These are phyloP conservation scores for Ceriagrion tenellum DNA, from an alignment of 2,888 invertebrate species.

Conservation along the genomic window DNA sequence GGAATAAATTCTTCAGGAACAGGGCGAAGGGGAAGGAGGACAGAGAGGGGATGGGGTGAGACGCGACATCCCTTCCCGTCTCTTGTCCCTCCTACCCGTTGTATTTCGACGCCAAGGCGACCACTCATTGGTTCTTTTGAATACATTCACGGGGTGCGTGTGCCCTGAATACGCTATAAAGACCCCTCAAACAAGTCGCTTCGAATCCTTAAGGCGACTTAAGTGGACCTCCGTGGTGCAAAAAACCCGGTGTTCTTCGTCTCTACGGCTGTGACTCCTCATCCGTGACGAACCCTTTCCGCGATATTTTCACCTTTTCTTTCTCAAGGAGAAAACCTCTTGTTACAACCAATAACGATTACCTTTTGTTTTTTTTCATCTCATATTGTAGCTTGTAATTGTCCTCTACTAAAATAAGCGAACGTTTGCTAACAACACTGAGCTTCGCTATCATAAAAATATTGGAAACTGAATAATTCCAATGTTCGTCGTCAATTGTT, in stretches of 20 bases:
- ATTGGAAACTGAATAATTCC: too few species aligned
- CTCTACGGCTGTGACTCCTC: not conserved
- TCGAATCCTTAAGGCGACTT: not conserved
- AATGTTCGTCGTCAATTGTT: too few species aligned
- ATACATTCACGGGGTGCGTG: slow-evolving; percentile 1
- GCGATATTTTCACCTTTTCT: slow-evolving; percentile 9
- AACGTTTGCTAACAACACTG: too few species aligned
- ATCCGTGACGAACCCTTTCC: not conserved
- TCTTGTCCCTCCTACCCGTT: not conserved
- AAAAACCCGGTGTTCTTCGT: not conserved
- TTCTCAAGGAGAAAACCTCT: not conserved
- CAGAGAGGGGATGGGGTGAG: not conserved
- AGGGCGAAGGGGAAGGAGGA: not conserved
- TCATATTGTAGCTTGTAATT: too few species aligned
- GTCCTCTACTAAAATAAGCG: too few species aligned
- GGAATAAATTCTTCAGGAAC: slow-evolving; percentile 18
- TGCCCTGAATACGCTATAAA: slow-evolving; percentile 18
- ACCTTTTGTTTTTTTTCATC: not conserved
- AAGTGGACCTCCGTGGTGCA: not conserved
- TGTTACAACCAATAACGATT: not conserved
- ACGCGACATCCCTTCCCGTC: not conserved
- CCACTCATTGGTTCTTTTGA: slow-evolving; percentile 21
- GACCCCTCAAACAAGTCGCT: not conserved
- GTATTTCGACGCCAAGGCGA: slow-evolving; percentile 25
- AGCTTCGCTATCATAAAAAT: too few species aligned